phyloP scores from a whole-genome alignment of 2,113 vertebrate genomes.

The Macquaria australasica region DNA sequence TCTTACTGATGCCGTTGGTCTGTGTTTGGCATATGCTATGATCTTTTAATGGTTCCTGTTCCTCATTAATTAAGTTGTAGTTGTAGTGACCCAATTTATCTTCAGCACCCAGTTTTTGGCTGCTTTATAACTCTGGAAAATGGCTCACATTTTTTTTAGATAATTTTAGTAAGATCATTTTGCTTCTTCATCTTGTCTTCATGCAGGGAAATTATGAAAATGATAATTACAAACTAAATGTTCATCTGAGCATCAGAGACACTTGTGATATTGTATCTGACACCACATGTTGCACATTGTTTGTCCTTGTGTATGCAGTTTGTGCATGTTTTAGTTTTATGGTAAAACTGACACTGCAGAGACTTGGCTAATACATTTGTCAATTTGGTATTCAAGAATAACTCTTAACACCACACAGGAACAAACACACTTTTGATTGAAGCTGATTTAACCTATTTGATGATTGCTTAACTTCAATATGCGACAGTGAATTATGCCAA shows the following conservation, averaged over 20 bases:
- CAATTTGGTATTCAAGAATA: background rate
- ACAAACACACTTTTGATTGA: background rate
- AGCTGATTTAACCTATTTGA: background rate
- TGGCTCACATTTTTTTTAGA: background rate
- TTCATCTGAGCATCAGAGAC: background rate
- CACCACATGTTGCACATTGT: background rate
- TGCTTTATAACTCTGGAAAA: too few species aligned
- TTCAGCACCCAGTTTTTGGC: background rate
- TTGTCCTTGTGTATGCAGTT: too few species aligned
- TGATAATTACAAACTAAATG: background rate
- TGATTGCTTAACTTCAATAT: background rate
- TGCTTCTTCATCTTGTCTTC: background rate
- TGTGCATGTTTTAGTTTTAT: background rate
- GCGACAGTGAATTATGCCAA: background rate
- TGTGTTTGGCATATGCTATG: background rate
- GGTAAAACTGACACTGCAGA: background rate
- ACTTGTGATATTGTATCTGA: background rate
- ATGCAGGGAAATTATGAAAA: background rate
- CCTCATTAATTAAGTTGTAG: too few species aligned
- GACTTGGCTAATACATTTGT: background rate
- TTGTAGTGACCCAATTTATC: too few species aligned
- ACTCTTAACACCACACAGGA: background rate
- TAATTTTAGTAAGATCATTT: background rate
- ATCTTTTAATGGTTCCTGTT: background rate
- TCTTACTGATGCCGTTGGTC: background rate